These are phyloP conservation scores for Panthera uncia DNA, from an alignment of 2,113 vertebrate genomes.

Conservation along the genomic window DNA sequence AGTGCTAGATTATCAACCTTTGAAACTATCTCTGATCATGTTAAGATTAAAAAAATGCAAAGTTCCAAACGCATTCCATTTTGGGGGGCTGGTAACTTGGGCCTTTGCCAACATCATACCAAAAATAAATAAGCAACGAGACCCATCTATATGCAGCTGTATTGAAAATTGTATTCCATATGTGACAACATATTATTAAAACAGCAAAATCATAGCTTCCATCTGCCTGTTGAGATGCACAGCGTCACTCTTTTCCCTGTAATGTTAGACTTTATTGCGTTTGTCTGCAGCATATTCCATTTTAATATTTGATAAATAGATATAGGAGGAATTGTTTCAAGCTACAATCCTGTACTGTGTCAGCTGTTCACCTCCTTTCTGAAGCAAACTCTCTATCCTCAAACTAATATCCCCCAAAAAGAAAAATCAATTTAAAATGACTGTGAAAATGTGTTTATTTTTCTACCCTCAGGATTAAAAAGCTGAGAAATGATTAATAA, in stretches of 20 bases:
- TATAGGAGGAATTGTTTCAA: conserved; percentile 70
- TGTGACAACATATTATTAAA: conserved; percentile 78
- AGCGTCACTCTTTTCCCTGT: conserved; percentile 52
- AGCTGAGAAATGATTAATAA: conserved; percentile 73
- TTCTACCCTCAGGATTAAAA: conserved; percentile 77
- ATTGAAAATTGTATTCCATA: conserved; percentile 50
- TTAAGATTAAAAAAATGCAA: conserved; percentile 44
- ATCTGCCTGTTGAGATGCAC: conserved; percentile 71
- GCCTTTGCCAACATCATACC: conserved; percentile 24
- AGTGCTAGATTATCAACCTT: conserved; percentile 23
- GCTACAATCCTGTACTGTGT: conserved; percentile 48
- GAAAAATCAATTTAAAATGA: conserved; percentile 77
- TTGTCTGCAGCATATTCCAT: conserved; percentile 78
- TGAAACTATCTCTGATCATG: not conserved
- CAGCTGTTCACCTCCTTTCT: conserved; percentile 60
- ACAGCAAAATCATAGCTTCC: conserved; percentile 71
- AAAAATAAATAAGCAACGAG: not conserved
- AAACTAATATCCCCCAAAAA: conserved; percentile 70
- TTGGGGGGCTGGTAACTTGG: conserved; percentile 21
- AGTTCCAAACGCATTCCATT: conserved; percentile 1
- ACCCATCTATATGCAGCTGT: conserved; percentile 63
- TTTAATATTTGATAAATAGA: conserved; percentile 86
- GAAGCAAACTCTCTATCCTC: conserved; percentile 70
- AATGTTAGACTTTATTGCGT: conserved; percentile 80
- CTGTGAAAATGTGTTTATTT: conserved; percentile 76